Evolutionary conservation across 2,113 vertebrate species (phyloP).

Genomic region (Thomomys bottae): DNA sequence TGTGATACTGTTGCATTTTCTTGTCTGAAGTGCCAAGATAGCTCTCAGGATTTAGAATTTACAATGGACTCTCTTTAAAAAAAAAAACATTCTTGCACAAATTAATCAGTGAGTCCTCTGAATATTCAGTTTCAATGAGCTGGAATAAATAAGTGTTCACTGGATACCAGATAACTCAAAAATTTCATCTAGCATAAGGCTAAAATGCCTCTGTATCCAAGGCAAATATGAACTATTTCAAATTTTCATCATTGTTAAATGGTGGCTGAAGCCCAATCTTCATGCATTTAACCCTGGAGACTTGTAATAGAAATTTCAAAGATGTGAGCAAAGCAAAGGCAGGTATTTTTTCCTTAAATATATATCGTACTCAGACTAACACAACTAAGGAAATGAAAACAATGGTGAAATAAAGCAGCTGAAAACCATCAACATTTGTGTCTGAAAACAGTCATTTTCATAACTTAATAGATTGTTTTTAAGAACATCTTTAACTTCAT

Average conservation of each 20-base stretch:
- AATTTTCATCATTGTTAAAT: constrained; percentile 56
- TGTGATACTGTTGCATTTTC: neutral
- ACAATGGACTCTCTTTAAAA: constrained; percentile 6
- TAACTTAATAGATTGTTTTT: neutral
- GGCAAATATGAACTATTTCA: constrained; percentile 44
- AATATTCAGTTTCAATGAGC: constrained; percentile 59
- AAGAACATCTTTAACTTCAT: neutral
- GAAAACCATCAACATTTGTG: neutral
- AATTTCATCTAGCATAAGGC: constrained; percentile 4
- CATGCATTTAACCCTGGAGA: neutral
- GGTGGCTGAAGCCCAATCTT: neutral
- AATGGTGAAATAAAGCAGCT: neutral
- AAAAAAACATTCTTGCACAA: constrained; percentile 47
- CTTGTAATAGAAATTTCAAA: neutral
- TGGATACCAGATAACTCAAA: constrained; percentile 39
- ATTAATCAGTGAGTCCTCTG: constrained; percentile 41
- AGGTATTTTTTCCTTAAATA: neutral
- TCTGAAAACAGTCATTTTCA: neutral
- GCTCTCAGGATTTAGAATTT: constrained; percentile 36
- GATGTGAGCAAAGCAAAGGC: constrained; percentile 7
- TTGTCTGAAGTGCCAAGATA: constrained; percentile 14
- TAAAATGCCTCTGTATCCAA: constrained; percentile 45
- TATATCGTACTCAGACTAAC: neutral
- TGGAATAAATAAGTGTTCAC: constrained; percentile 64
- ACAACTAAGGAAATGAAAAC: neutral